Evolutionary conservation across 2,113 vertebrate species (phyloP), one percentile per base, ranked within the genome.

Genomic region (Eptatretus burgeri): DNA sequence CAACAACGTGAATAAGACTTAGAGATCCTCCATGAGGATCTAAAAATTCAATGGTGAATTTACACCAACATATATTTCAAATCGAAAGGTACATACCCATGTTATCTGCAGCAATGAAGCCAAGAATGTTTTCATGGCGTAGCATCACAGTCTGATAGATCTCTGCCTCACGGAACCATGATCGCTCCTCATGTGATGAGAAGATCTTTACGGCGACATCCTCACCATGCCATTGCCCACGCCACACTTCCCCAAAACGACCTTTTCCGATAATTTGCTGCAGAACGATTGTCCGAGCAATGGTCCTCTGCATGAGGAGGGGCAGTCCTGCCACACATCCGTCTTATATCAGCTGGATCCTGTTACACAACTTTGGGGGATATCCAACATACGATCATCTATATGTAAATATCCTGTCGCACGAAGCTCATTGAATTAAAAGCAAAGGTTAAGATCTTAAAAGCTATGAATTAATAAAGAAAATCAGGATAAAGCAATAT

Each of bases 71-170:
- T 41, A 41, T 41, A 41, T 41, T 41, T 41, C 27, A 41, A 41
- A 41, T 41, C 7, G 3, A 3, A 2, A 13, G 2, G 1, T 2
- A 16, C 62, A 68, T 67, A 95, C 91, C 91, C 81, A 95, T 95
- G 71, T 98, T 98, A 69, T 98, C 91, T 0, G 91, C 91, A 9
- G 91, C 91, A 1, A 98, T 98, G 64, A 98, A 95, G 0, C 91
- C 91, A 1, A 95, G 75, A 70, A 98, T 98, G 76, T 98, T 98
- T 66, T 98, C 91, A 1, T 98, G 91, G 0, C 91, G 77, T 67
- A 98, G 75, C 91, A 98, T 98, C 56, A 98, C 91, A 0, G 91
- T 98, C 64, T 98, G 91, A 60, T 98, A 98, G 51, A 98, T 98
- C 68, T 98, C 91, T 0, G 91, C 91, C 56, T 95, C 91, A 65